phyloP scores from a whole-genome alignment of 2,113 vertebrate species.

The Ptychochromis oligacanthus region DNA sequence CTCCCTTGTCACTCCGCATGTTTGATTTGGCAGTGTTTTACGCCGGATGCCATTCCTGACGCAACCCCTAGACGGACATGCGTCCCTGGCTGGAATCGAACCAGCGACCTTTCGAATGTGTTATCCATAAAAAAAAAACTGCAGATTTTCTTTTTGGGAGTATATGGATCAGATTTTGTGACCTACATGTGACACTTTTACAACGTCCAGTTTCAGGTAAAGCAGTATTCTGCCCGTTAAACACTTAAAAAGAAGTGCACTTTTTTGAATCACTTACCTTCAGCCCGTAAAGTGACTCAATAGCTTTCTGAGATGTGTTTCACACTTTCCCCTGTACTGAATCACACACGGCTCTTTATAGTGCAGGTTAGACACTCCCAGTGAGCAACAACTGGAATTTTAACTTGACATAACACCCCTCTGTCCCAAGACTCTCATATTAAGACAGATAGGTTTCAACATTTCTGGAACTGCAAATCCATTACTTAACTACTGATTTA shows the following conservation, averaged over 20 bases:
- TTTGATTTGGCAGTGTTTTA: too few species aligned
- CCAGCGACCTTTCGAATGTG: too few species aligned
- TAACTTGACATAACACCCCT: background rate
- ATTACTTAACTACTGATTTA: background rate
- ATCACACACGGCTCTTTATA: background rate
- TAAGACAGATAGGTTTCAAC: background rate
- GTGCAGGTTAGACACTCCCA: constrained; percentile 8
- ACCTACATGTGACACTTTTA: background rate
- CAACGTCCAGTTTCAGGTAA: background rate
- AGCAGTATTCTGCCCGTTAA: background rate
- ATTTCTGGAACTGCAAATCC: background rate
- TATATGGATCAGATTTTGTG: too few species aligned
- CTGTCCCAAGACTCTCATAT: background rate
- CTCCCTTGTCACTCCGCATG: too few species aligned
- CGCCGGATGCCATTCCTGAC: too few species aligned
- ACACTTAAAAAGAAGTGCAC: too few species aligned
- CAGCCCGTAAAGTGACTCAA: background rate
- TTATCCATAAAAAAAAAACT: too few species aligned
- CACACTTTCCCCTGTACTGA: too few species aligned
- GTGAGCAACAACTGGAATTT: background rate
- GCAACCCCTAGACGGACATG: too few species aligned
- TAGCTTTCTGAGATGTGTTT: background rate
- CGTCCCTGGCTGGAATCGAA: too few species aligned
- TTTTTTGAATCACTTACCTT: constrained; percentile 26
- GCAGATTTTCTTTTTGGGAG: too few species aligned